A percentile compares a stretch with the other conserved stretches of the same genome.
These are phyloP conservation scores for Elgaria multicarinata DNA, from an alignment of 2,113 vertebrate genomes.

Conservation along the genomic window DNA sequence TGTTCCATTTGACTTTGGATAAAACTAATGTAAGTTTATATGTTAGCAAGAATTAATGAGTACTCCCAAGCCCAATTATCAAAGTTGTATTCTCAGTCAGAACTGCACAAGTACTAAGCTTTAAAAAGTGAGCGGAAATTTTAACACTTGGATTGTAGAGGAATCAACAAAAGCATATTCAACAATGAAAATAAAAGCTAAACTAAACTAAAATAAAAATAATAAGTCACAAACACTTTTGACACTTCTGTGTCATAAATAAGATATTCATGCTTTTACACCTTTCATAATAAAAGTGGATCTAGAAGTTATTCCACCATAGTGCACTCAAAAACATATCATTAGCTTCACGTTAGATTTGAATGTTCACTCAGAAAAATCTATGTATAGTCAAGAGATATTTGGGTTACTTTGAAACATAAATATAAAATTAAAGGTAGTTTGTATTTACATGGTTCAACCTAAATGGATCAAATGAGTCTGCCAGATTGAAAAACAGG, in stretches of 20 bases:
- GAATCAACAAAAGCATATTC: conserved; percentile 36
- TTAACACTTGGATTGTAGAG: conserved; percentile 55
- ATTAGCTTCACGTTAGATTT: conserved; percentile 46
- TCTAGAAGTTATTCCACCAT: conserved; percentile 53
- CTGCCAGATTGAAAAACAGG: not conserved
- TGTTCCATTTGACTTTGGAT: conserved; percentile 22
- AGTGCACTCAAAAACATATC: conserved; percentile 41
- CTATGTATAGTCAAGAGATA: conserved; percentile 51
- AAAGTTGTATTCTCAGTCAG: conserved; percentile 31
- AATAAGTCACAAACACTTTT: conserved; percentile 49
- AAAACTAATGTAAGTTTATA: not conserved
- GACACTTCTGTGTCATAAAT: conserved; percentile 27
- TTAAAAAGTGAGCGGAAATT: conserved; percentile 48
- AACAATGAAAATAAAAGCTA: conserved; percentile 17
- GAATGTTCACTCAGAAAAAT: conserved; percentile 57
- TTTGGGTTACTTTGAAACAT: conserved; percentile 64
- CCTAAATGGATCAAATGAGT: conserved; percentile 12
- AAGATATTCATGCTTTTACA: conserved; percentile 31
- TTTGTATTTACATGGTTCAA: conserved; percentile 62
- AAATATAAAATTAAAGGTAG: conserved; percentile 68
- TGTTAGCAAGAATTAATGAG: not conserved
- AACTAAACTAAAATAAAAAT: conserved; percentile 25
- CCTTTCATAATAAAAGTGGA: conserved; percentile 54
- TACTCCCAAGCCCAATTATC: not conserved
- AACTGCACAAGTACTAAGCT: conserved; percentile 45